Evolutionary conservation across 2,797 vertebrate species (phyloP).

Genomic region (Poecile montanus): DNA sequence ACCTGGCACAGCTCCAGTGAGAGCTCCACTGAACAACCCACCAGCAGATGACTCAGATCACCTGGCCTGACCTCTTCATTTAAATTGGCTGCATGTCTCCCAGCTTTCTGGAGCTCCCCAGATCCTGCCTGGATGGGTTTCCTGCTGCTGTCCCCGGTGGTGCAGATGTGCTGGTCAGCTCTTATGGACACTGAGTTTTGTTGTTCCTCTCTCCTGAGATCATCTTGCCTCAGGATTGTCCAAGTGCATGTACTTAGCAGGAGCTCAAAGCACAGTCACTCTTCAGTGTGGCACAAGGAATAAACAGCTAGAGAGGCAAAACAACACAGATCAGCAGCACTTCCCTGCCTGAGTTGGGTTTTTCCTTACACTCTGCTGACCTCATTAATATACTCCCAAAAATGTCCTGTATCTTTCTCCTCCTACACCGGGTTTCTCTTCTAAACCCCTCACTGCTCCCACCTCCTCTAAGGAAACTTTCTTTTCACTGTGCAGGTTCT

Average conservation of each 20-base stretch:
- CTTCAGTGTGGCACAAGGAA: background rate
- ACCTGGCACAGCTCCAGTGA: background rate
- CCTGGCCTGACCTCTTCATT: background rate
- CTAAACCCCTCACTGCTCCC: background rate
- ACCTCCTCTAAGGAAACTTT: background rate
- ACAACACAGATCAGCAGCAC: background rate
- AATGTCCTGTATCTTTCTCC: background rate
- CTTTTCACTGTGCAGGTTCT: background rate
- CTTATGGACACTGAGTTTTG: background rate
- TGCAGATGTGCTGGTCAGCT: background rate
- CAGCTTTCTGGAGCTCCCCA: background rate
- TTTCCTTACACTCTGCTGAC: background rate
- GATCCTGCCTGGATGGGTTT: background rate
- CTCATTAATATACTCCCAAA: background rate
- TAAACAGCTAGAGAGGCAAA: background rate
- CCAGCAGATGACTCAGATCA: background rate
- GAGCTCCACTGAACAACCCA: background rate
- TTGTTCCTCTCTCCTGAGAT: background rate
- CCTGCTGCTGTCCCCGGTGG: background rate
- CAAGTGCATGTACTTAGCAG: background rate
- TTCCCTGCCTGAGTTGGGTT: background rate
- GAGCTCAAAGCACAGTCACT: background rate
- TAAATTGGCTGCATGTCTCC: background rate
- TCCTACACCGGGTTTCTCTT: background rate
- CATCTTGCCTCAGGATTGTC: background rate